These are phyloP conservation scores for Amorpha juglandis DNA, from an alignment of 2,888 invertebrate genomes.

Conservation along the genomic window DNA sequence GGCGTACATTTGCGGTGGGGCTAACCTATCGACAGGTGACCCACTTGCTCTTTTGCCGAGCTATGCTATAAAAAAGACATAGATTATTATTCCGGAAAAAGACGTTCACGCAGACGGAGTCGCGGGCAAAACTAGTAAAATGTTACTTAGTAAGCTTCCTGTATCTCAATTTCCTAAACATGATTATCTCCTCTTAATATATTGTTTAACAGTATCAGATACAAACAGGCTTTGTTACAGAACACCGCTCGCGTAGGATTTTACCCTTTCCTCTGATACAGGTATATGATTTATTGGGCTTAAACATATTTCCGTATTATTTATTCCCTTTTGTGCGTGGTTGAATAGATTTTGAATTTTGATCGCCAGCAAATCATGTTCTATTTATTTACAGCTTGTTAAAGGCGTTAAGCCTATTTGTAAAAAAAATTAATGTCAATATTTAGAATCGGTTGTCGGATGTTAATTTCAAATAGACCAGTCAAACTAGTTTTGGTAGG, in stretches of 20 bases:
- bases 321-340: conserved; percentile 5
- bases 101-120: background rate
- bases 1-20: no score
- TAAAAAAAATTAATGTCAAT: no score
- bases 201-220: conserved; percentile 14
- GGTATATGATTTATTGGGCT: conserved; percentile 16
- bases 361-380: background rate
- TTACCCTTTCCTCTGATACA: background rate
- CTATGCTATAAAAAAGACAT: no score
- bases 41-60: no score
- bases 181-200: background rate
- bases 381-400: no score
- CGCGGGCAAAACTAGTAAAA: background rate
- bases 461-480: no score
- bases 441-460: no score
- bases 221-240: conserved; percentile 4
- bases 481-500: no score
- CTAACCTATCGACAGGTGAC: no score
- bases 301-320: conserved; percentile 1
- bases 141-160: background rate
- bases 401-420: no score
- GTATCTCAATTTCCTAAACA: background rate
- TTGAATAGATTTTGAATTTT: background rate
- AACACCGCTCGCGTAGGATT: conserved; percentile 9
- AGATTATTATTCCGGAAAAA: no score